Evolutionary conservation across 1,140 invertebrate species (phyloP), one percentile per base, ranked within the genome.

Genomic region (Asobara japonica): DNA sequence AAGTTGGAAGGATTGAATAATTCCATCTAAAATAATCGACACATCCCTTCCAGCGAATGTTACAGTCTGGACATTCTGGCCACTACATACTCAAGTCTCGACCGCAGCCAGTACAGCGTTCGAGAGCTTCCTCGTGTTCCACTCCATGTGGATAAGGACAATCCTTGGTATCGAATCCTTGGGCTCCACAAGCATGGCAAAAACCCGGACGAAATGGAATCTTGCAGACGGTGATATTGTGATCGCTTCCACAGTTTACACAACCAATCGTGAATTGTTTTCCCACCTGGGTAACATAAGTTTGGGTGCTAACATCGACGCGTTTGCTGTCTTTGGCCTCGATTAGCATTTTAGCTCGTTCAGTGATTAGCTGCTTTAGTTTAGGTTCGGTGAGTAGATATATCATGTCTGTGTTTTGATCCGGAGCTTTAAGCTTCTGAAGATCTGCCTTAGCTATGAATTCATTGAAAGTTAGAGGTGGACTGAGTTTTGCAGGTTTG

Each of bases 131-230:
- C 20, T 67, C 73, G 27, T 71, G 67, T 16, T 74, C 68, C 4
- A 74, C 60, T 0, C 73, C 73, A 18, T 71, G 73, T 1, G 51
- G 51, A 56, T 56, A 56, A 10, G 13, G 5, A 18, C 51, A 56
- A 11, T 56, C 69, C 4, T 30, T 18, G 10, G 67, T 73, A 31
- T 73, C 69, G 33, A 70, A 76, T 3, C 74, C 67, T 3, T 76
- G 60, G 3, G 74, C 48, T 0, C 74, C 60, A 20, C 69, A 72
- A 13, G 48, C 45, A 8, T 41, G 65, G 25, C 69, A 71, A 25
- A 72, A 75, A 27, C 69, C 69, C 0, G 70, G 65, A 18, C 65
- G 33, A 16, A 62, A 71, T 3, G 69, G 74, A 0, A 72, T 25
- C 1, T 18, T 0, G 33, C 69, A 71, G 0, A 48, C 11, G 2